Percentiles rank a stretch among this genome's conserved stretches.
phyloP scores from a whole-genome alignment of 1,140 invertebrate species.

The Drosophila sechellia region DNA sequence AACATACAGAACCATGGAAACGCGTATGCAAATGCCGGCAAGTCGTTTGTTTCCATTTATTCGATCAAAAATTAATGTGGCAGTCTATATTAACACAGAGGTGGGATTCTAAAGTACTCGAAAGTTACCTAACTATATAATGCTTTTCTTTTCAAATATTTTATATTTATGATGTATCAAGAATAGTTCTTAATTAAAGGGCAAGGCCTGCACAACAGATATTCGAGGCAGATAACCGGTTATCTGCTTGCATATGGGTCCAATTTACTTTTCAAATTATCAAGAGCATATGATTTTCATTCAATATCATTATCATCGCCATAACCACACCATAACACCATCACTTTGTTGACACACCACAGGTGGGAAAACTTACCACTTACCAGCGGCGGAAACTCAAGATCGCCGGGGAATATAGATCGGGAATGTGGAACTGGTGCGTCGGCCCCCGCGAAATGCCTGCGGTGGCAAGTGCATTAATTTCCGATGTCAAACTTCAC shows the following conservation, averaged over 20 bases:
- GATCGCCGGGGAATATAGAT: constrained; percentile 6
- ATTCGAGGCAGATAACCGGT: background rate
- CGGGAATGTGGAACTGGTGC: constrained; percentile 23
- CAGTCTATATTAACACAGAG: constrained; percentile 15
- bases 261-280: constrained; percentile 8
- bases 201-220: background rate
- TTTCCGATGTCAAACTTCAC: constrained; percentile 75
- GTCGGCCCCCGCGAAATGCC: constrained; percentile 31
- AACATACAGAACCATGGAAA: constrained; percentile 40
- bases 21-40: constrained; percentile 53
- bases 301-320: constrained; percentile 15
- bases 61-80: constrained; percentile 10
- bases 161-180: background rate
- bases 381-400: constrained; percentile 10
- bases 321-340: constrained; percentile 16
- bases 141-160: background rate
- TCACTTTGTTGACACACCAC: constrained; percentile 31
- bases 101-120: constrained; percentile 22
- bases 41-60: constrained; percentile 21
- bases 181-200: background rate
- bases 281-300: constrained; percentile 12
- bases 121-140: background rate
- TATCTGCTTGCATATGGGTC: background rate
- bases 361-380: constrained; percentile 24
- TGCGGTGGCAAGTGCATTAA: constrained; percentile 60